Base-by-base conservation (phyloP, 2,797 vertebrate genomes). In the Peromyscus aztecus region DNA sequence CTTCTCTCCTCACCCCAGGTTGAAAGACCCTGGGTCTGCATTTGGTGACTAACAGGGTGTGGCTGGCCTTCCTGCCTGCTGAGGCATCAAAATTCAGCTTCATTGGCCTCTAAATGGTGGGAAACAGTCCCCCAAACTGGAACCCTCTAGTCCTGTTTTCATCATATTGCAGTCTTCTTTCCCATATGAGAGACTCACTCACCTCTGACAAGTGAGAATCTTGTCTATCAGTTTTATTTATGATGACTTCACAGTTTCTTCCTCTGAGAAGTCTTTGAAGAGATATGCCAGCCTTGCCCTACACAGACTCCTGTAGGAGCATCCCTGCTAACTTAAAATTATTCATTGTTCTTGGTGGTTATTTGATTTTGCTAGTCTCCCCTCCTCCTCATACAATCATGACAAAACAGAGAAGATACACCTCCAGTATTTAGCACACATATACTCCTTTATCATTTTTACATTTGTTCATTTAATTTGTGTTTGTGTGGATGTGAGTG, bases 151-250 rank as follows among this genome's bases (percentile, higher is more conserved):
- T 4, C 27, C 24, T 46, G n/a, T 16, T 17, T 14, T 75, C 21
- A 31, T 63, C 29, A 17, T 0, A 11, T 0, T 10, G 40, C 23
- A 49, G n/a, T 52, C 27, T 43, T 52, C 43, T n/a, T 40, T 37
- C n/a, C 40, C 9, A 59, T 6, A 2, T 31, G 27, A 84, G 84
- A 77, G 1, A 11, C 14, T 8, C 61, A 11, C 16, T 3, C 5
- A 3, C 43, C 49, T 43, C 73, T 34, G 21, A 29, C 27, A 49
- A 89, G 9, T 29, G 14, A 96, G 23, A 24, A 14, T 49, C 29
- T 81, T 34, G 24, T 23, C n/a, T 13, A 37, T 4, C 34, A 6
- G 21, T 78, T 77, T 49, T 71, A 52, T 76, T 52, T 17, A 71
- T 80, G 17, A 27, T 63, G 37, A 17, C 27, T 90, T 86, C 85